Conservation (phyloP, 2,113 vertebrate species). For the Corydoras sp. region DNA sequence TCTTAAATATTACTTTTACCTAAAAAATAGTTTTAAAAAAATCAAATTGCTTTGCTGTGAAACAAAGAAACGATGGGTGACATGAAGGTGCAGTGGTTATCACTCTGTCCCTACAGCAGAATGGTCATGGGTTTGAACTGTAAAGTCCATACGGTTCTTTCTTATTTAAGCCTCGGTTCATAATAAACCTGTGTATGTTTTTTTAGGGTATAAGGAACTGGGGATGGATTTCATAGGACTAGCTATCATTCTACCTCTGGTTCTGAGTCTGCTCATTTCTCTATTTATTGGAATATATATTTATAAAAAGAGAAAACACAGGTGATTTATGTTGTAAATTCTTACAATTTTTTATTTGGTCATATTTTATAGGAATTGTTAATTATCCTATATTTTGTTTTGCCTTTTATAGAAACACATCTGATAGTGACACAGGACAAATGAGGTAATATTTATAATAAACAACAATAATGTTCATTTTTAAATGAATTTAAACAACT, state of each 20-base stretch:
- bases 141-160: too few relatives aligned
- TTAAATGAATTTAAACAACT: too few relatives aligned
- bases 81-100: too few relatives aligned
- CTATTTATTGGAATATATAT: constrained; percentile 34
- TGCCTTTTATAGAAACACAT: too few relatives aligned
- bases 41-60: too few relatives aligned
- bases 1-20: too few relatives aligned
- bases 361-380: neutral
- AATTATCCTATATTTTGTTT: too few relatives aligned
- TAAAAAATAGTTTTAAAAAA: too few relatives aligned
- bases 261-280: constrained; percentile 29
- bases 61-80: too few relatives aligned
- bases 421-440: neutral
- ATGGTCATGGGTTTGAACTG: too few relatives aligned
- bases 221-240: neutral
- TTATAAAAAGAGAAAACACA: constrained; percentile 38
- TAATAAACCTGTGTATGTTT: neutral
- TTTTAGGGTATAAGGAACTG: neutral
- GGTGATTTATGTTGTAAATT: constrained; percentile 6
- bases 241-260: constrained; percentile 3
- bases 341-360: neutral
- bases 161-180: too few relatives aligned
- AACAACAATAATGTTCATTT: neutral
- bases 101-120: too few relatives aligned
- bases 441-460: neutral